Percentiles rank a stretch among this genome's conserved stretches.
phyloP scores from a whole-genome alignment of 2,113 vertebrate species.

The Psilopogon haemacephalus region DNA sequence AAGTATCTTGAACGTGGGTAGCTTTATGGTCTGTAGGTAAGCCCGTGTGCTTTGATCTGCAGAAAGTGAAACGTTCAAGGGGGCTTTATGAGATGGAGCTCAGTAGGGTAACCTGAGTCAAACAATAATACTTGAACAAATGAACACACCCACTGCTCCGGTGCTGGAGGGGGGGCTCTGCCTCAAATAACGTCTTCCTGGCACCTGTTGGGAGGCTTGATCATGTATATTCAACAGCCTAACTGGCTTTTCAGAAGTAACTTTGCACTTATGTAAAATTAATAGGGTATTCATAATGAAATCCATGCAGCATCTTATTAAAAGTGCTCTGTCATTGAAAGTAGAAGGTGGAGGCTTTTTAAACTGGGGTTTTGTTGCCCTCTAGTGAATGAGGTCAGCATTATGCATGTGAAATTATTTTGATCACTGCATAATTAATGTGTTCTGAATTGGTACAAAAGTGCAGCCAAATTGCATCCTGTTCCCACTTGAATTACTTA shows the following conservation, averaged over 20 bases:
- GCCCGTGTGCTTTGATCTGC: not conserved
- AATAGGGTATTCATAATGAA: constrained; percentile 59
- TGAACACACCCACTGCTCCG: not conserved
- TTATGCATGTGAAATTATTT: constrained; percentile 73
- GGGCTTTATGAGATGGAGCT: not conserved
- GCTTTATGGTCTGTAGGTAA: not conserved
- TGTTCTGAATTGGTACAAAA: constrained; percentile 26
- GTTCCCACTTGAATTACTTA: constrained; percentile 33
- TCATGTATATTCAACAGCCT: constrained; percentile 16
- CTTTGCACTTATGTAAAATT: constrained; percentile 60
- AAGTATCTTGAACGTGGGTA: not conserved
- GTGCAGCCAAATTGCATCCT: constrained; percentile 29
- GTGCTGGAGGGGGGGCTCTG: not conserved
- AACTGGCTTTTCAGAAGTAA: constrained; percentile 40
- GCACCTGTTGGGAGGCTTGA: not conserved
- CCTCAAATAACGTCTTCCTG: not conserved
- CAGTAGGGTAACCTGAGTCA: not conserved
- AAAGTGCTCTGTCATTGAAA: constrained; percentile 64
- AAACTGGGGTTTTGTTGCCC: constrained; percentile 79
- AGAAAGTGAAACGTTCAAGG: accelerated
- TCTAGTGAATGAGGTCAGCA: constrained; percentile 85
- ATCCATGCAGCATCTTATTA: constrained; percentile 56
- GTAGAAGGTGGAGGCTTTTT: constrained; percentile 68
- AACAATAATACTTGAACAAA: not conserved
- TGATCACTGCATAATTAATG: constrained; percentile 76